Percentiles rank a stretch among this genome's conserved stretches.
phyloP scores from a whole-genome alignment of 2,797 vertebrate genomes.

The Myripristis jacobus region DNA sequence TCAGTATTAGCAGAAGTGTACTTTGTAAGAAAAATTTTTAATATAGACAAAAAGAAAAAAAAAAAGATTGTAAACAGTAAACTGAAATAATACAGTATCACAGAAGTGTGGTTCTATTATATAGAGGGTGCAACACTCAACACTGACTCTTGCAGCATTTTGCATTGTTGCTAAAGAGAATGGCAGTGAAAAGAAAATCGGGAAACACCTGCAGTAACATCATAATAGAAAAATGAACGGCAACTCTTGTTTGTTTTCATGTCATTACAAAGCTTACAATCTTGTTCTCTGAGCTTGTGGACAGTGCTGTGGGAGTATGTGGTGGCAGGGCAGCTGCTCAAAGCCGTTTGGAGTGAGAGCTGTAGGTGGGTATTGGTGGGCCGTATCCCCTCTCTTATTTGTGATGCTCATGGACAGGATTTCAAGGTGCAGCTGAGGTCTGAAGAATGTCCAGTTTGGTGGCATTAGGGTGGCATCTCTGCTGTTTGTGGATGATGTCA shows the following conservation, averaged over 20 bases:
- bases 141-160: neutral
- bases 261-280: neutral
- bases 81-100: neutral
- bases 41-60: neutral
- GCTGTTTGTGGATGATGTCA: too few species aligned
- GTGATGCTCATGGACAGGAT: too few species aligned
- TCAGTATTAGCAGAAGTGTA: neutral
- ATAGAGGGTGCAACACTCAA: neutral
- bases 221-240: neutral
- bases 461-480: too few species aligned
- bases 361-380: too few species aligned
- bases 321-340: too few species aligned
- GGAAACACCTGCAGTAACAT: neutral
- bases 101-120: constrained; percentile 14
- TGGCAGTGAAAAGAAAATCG: constrained; percentile 12
- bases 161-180: constrained; percentile 1
- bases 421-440: too few species aligned
- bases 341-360: too few species aligned
- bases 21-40: constrained; percentile 23
- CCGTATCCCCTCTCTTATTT: too few species aligned
- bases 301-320: too few species aligned
- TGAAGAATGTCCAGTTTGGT: too few species aligned
- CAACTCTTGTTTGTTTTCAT: neutral
- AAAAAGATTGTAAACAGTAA: neutral
- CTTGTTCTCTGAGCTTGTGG: too few species aligned